phyloP scores from a whole-genome alignment of 1,140 invertebrate genomes.

The Maconellicoccus hirsutus region DNA sequence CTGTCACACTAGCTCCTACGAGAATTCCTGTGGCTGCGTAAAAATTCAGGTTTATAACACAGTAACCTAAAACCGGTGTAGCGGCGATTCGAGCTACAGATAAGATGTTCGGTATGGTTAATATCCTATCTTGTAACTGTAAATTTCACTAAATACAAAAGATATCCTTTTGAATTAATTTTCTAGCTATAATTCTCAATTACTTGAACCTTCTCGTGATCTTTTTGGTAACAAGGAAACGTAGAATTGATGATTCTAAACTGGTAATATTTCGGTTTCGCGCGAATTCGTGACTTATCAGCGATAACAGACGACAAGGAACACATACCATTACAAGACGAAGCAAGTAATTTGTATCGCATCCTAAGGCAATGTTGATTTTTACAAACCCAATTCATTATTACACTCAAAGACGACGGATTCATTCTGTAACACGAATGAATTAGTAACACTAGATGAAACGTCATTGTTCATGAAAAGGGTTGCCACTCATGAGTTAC shows the following conservation, averaged over 20 bases:
- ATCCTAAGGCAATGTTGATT: no score
- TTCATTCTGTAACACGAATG: no score
- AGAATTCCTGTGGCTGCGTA: conserved; percentile 57
- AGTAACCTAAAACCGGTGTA: conserved; percentile 75
- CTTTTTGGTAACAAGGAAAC: neutral
- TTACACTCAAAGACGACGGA: no score
- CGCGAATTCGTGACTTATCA: neutral
- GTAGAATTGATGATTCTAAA: neutral
- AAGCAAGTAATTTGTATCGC: no score
- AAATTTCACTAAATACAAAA: neutral
- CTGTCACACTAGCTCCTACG: conserved; percentile 65
- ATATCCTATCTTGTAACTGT: neutral
- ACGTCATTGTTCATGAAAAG: neutral
- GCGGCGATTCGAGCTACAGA: conserved; percentile 70
- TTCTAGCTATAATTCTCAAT: neutral
- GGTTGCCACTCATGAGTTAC: neutral
- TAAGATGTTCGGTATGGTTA: conserved; percentile 80
- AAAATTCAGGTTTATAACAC: conserved; percentile 63
- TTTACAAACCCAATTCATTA: no score
- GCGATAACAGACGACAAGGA: no score
- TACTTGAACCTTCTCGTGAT: neutral
- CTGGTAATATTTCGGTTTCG: neutral
- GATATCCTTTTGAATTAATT: neutral
- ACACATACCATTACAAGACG: no score
- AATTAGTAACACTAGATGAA: no score